Conservation (phyloP, 1,140 invertebrate species). For the Aphaenogaster rudis region DNA sequence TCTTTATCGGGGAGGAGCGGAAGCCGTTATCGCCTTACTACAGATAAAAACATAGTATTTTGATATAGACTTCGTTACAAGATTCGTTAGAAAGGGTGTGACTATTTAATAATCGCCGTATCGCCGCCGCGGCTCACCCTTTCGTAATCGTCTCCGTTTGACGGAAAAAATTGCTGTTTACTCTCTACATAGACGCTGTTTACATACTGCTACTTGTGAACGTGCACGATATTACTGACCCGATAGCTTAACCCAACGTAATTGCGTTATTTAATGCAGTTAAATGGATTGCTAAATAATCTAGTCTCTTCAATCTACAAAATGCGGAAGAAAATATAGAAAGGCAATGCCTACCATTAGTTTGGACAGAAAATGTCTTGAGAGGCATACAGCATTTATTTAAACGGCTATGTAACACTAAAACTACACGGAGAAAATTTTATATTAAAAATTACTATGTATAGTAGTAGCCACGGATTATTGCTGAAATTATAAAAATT, state of each 20-base stretch:
- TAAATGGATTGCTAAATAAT: neutral
- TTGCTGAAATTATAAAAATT: no score
- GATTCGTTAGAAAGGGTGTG: constrained; percentile 73
- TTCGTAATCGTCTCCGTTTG: constrained; percentile 13
- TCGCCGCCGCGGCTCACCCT: constrained; percentile 35
- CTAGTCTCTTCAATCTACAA: neutral
- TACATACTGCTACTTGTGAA: constrained; percentile 5
- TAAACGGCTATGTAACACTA: neutral
- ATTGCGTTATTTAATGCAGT: constrained; percentile 9
- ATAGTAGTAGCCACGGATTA: no score
- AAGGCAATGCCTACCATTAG: neutral
- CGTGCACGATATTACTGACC: neutral
- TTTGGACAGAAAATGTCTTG: neutral
- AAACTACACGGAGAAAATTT: no score
- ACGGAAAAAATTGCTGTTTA: constrained; percentile 29
- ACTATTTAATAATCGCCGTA: constrained; percentile 65
- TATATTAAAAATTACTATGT: no score
- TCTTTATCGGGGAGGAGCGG: constrained; percentile 77
- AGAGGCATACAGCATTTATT: neutral
- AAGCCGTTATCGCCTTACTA: constrained; percentile 74
- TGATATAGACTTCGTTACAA: constrained; percentile 70
- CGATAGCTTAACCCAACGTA: neutral
- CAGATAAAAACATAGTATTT: constrained; percentile 68
- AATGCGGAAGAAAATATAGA: neutral
- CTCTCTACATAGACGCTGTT: constrained; percentile 14